Evolutionary conservation across 2,113 vertebrate genomes (phyloP), one percentile per base, ranked within the genome.

Genomic region (Cacatua alba): DNA sequence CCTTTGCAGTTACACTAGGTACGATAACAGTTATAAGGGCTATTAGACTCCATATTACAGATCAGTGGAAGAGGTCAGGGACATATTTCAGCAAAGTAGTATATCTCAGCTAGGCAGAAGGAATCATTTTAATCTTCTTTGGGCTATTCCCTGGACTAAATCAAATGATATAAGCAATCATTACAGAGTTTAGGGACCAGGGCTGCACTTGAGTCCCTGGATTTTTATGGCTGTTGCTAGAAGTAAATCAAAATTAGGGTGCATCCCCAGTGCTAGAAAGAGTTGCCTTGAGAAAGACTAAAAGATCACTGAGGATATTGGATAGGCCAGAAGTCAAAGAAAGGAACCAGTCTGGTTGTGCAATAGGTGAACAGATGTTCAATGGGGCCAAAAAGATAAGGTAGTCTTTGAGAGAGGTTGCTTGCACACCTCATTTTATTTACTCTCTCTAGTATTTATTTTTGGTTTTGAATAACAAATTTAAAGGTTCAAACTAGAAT

Each of bases 41-140:
- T 94, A 48, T 94, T 87, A 91, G 39, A 65, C 62, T 86, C 57
- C 13, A 7, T 69, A 57, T 68, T 75, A 82, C 80, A 95, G 72
- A 91, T 52, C 77, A 85, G 48, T 8, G 4, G 35, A 82, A 64
- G 86, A 71, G 83, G 70, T 86, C 83, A 82, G 65, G 75, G 52
- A 71, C 23, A 26, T 79, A 87, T 75, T 92, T 96, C 93, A 92
- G 52, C 74, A 72, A 70, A 91, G 81, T 17, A 79, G 46, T 74
- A 29, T 86, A 94, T 85, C 87, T 94, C 70, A 82, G 44, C 48
- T 74, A 51, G 8, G 86, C 84, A 87, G 77, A 82, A 91, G 62
- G 77, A 94, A 85, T 19, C 8, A 76, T 95, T 95, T 95, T 82
- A 89, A 82, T 95, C 74, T 95, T 89, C 80, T 91, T 76, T 87